Conservation (phyloP, 2,888 invertebrate species). For the Agrenia bidenticulata region DNA sequence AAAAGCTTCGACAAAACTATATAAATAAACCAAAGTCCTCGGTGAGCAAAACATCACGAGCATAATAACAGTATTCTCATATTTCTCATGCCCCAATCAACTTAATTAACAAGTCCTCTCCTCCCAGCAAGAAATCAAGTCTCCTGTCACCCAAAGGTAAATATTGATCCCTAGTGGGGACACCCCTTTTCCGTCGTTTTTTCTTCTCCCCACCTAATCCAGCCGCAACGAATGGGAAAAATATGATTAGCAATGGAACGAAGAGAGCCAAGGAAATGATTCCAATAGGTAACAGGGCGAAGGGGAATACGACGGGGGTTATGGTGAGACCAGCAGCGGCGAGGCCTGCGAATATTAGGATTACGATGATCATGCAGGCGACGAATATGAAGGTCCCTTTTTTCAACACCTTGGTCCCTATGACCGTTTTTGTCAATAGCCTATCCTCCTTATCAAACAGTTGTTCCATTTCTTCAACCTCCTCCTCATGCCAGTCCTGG, state of each 20-base stretch:
- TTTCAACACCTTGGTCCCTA: constrained; percentile 33
- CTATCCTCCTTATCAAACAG: background rate
- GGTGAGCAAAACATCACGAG: too few species aligned
- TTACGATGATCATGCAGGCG: constrained; percentile 29
- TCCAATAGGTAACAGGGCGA: constrained; percentile 30
- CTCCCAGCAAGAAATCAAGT: too few species aligned
- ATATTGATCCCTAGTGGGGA: background rate
- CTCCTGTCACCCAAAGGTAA: background rate
- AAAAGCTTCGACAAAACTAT: too few species aligned
- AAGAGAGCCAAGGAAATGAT: constrained; percentile 29
- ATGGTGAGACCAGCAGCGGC: constrained; percentile 21
- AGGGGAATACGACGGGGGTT: constrained; percentile 29
- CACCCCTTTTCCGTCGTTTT: background rate
- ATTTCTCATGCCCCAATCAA: too few species aligned
- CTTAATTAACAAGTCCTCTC: too few species aligned
- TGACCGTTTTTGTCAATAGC: constrained; percentile 30
- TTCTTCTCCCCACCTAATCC: constrained; percentile 27
- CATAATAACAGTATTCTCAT: too few species aligned
- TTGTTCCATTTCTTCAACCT: background rate
- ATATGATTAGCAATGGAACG: constrained; percentile 22
- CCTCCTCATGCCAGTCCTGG: background rate
- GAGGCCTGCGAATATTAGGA: constrained; percentile 18
- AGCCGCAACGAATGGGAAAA: constrained; percentile 26
- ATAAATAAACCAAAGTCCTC: too few species aligned
- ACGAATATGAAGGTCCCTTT: constrained; percentile 27